phyloP scores from a whole-genome alignment of 2,113 vertebrate genomes.

The Azemiops feae region DNA sequence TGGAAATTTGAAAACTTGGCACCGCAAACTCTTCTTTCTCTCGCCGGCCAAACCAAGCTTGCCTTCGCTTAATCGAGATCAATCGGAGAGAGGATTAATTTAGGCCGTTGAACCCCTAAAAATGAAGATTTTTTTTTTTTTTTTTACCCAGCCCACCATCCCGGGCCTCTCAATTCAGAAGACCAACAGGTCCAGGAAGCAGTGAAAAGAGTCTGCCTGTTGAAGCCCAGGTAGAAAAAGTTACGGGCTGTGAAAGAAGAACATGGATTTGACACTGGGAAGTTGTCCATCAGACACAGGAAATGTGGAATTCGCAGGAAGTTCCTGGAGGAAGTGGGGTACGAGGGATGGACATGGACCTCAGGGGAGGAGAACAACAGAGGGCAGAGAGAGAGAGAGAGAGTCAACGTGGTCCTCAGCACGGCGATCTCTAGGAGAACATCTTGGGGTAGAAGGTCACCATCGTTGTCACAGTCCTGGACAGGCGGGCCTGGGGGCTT shows the following conservation, averaged over 20 bases:
- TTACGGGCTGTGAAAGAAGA: background rate
- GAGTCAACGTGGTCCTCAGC: background rate
- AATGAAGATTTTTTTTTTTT: background rate
- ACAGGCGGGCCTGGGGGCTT: background rate
- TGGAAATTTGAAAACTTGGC: background rate
- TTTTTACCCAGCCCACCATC: background rate
- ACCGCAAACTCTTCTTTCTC: background rate
- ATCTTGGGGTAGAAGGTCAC: slow-evolving; percentile 14
- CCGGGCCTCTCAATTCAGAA: background rate
- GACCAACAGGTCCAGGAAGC: background rate
- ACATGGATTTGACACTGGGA: background rate
- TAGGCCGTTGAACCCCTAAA: background rate
- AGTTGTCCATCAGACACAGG: background rate
- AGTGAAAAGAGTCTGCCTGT: no score
- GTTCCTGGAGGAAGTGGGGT: background rate
- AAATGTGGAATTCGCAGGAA: rapidly evolving
- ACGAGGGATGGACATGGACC: rapidly evolving
- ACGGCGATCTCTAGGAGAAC: slow-evolving; percentile 37
- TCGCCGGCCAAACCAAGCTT: background rate
- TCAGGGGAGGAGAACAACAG: background rate
- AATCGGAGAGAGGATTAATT: background rate
- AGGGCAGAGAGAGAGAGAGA: background rate
- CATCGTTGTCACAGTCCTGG: background rate
- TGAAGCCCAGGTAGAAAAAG: background rate
- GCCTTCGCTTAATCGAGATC: background rate